These are phyloP conservation scores for Leucozona laternaria DNA, from an alignment of 2,888 invertebrate genomes.

Conservation along the genomic window DNA sequence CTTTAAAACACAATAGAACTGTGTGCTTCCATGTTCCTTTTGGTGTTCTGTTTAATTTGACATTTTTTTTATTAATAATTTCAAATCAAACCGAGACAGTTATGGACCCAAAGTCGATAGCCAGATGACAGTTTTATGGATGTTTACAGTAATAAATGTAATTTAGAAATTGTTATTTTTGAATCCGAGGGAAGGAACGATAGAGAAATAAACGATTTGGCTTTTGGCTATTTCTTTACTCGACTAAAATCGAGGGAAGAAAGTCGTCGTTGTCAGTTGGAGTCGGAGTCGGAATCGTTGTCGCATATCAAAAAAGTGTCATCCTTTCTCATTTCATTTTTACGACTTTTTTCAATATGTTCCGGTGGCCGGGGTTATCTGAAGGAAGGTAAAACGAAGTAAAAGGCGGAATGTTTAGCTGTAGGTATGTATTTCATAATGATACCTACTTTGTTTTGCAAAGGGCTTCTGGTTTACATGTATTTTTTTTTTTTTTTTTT, in stretches of 20 bases:
- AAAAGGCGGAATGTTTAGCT: conserved; percentile 64
- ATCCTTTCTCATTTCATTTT: conserved; percentile 74
- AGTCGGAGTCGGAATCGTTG: conserved; percentile 13
- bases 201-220: conserved; percentile 52
- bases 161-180: conserved; percentile 77
- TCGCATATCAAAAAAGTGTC: conserved; percentile 73
- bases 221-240: conserved; percentile 54
- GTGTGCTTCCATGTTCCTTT: conserved; percentile 55
- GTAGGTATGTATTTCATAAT: background rate
- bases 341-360: conserved; percentile 68
- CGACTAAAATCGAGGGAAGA: background rate
- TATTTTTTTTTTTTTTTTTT: background rate
- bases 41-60: conserved; percentile 30
- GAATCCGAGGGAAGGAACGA: conserved; percentile 32
- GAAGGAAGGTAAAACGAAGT: conserved; percentile 55
- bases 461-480: conserved; percentile 60
- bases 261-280: conserved; percentile 16
- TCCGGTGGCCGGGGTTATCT: conserved; percentile 36
- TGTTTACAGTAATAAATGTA: conserved; percentile 82
- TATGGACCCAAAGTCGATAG: conserved; percentile 73
- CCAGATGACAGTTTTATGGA: conserved; percentile 80
- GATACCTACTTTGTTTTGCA: conserved; percentile 31
- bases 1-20: conserved; percentile 59
- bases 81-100: conserved; percentile 74
- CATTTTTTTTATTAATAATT: conserved; percentile 66